Evolutionary conservation across 2,113 vertebrate species (phyloP).

Genomic region (Amphiprion ocellaris): DNA sequence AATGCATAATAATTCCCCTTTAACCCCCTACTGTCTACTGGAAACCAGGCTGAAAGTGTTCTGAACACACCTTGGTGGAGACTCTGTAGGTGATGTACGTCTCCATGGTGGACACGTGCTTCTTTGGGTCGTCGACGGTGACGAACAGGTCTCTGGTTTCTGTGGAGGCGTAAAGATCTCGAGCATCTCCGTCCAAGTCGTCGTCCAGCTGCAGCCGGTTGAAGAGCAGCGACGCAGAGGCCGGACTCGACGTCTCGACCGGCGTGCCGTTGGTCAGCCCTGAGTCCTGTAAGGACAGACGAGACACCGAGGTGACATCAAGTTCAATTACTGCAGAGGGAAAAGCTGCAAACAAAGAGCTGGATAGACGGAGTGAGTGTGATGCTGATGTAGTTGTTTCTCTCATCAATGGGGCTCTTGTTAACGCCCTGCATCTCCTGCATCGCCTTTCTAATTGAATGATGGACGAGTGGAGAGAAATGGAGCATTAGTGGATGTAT

Average conservation of each 20-base stretch:
- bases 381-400: constrained; percentile 32
- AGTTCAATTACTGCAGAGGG: background rate
- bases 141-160: constrained; percentile 97
- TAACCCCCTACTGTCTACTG: background rate
- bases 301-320: constrained; percentile 15
- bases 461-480: constrained; percentile 32
- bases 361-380: constrained; percentile 28
- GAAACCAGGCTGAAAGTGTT: constrained; percentile 8
- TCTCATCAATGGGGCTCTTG: constrained; percentile 64
- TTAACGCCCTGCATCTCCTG: constrained; percentile 43
- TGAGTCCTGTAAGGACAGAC: constrained; percentile 84
- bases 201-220: constrained; percentile 95
- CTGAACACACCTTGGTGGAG: constrained; percentile 90
- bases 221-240: constrained; percentile 92
- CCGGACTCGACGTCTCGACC: constrained; percentile 92
- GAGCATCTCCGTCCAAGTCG: constrained; percentile 89
- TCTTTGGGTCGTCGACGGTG: constrained; percentile 96
- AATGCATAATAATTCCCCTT: no score
- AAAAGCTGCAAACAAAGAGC: constrained; percentile 53
- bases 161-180: constrained; percentile 88
- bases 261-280: constrained; percentile 94
- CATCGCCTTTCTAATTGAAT: constrained; percentile 25
- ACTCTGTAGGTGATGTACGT: constrained; percentile 98
- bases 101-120: constrained; percentile 98
- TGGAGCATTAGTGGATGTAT: background rate